A percentile compares a stretch with the other conserved stretches of the same genome.
Evolutionary conservation across 2,797 vertebrate species (phyloP).

Genomic region (Spondyliosoma cantharus): DNA sequence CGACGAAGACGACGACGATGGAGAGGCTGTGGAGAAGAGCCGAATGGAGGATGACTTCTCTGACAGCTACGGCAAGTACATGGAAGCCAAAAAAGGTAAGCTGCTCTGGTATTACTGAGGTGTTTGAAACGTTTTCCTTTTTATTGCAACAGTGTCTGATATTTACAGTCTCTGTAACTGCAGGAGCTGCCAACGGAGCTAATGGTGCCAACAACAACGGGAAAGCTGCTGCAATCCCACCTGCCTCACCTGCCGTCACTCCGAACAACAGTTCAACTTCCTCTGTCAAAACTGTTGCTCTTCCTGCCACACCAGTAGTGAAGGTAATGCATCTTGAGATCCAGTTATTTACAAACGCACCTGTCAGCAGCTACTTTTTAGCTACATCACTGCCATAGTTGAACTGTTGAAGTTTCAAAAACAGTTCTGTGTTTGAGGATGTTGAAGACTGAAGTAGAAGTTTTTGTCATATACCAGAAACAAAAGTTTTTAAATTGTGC

Average conservation of each 20-base stretch:
- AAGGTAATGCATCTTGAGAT: conserved; percentile 85
- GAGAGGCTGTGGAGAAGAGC: conserved; percentile 93
- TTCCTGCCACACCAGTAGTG: conserved; percentile 88
- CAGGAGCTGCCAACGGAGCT: conserved; percentile 90
- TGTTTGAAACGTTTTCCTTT: conserved; percentile 35
- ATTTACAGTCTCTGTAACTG: conserved; percentile 84
- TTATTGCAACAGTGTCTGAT: conserved; percentile 82
- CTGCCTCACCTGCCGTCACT: conserved; percentile 84
- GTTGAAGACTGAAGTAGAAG: not conserved
- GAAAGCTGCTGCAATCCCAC: conserved; percentile 88
- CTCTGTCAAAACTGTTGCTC: conserved; percentile 88
- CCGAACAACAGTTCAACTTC: conserved; percentile 87
- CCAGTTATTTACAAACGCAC: not conserved
- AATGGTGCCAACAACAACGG: conserved; percentile 88
- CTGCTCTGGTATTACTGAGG: not conserved
- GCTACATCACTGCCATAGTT: not conserved
- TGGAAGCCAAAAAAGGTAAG: conserved; percentile 98
- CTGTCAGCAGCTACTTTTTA: not conserved
- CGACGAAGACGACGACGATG: conserved; percentile 95
- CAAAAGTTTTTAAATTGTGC: not conserved
- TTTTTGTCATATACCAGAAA: not conserved
- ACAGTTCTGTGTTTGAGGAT: not conserved
- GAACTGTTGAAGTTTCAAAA: not conserved
- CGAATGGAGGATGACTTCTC: conserved; percentile 95
- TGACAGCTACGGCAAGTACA: conserved; percentile 98